Evolutionary conservation across 1,140 invertebrate species (phyloP).

Genomic region (Heterodera carotae): DNA sequence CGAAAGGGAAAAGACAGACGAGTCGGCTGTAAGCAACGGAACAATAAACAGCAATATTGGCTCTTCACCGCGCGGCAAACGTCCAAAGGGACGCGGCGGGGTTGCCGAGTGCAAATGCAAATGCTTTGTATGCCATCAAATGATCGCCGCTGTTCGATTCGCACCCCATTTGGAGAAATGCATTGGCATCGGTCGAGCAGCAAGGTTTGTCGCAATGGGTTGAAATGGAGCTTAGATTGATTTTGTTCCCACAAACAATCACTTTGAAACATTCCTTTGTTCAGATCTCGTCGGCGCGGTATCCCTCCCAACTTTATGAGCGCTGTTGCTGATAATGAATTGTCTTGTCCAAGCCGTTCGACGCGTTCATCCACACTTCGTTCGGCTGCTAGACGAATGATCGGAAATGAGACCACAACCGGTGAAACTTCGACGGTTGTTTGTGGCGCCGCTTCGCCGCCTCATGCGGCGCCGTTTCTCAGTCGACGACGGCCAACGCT

Average conservation of each 20-base stretch:
- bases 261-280: neutral
- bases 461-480: neutral
- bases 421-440: too few species aligned
- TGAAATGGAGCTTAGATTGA: neutral
- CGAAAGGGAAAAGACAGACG: slow-evolving; percentile 5
- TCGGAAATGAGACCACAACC: neutral
- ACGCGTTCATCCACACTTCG: slow-evolving; percentile 25
- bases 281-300: neutral
- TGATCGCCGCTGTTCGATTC: slow-evolving; percentile 49
- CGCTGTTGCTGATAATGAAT: neutral
- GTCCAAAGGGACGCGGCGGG: neutral
- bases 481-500: neutral
- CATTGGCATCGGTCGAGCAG: slow-evolving; percentile 48
- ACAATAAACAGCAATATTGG: neutral
- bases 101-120: slow-evolving; percentile 15
- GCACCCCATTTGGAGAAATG: slow-evolving; percentile 54
- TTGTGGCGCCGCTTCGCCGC: too few species aligned
- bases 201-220: slow-evolving; percentile 37
- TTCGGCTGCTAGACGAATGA: neutral
- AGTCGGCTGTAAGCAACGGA: neutral
- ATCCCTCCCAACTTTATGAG: neutral
- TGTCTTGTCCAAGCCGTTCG: neutral
- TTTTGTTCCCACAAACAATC: too few species aligned
- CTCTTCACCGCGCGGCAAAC: neutral
- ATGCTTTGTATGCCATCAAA: slow-evolving; percentile 38